Conservation (phyloP, 2,888 invertebrate species). For the Labia minor region DNA sequence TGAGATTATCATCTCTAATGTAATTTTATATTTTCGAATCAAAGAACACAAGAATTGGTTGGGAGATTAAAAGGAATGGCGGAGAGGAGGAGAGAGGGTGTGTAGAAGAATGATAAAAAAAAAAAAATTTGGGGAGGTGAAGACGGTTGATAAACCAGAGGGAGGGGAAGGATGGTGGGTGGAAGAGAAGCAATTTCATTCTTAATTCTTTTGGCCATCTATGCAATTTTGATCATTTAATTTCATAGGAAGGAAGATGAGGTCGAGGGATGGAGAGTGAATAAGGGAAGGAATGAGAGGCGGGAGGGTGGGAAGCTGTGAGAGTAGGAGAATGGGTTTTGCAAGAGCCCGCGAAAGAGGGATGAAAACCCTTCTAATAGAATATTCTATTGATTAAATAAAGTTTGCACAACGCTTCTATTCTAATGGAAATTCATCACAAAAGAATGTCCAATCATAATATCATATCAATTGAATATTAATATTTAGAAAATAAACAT, state of each 20-base stretch:
- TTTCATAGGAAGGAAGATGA: background rate
- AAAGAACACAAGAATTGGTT: conserved; percentile 13
- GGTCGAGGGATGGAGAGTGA: background rate
- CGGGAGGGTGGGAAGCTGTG: no score
- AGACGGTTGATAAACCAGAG: background rate
- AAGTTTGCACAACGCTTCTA: conserved; percentile 8
- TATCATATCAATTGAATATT: conserved; percentile 13
- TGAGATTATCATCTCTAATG: background rate
- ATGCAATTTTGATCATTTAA: conserved; percentile 13
- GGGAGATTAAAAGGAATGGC: background rate
- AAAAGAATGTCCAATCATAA: conserved; percentile 5
- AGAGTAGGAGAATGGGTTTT: no score
- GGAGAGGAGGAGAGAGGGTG: background rate
- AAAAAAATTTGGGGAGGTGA: no score
- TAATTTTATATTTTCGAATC: conserved; percentile 7
- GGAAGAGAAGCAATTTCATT: background rate
- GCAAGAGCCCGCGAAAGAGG: no score
- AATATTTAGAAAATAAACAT: conserved; percentile 7
- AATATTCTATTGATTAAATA: conserved; percentile 13
- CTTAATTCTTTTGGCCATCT: conserved; percentile 13
- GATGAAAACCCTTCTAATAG: conserved; percentile 13
- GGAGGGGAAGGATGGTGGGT: background rate
- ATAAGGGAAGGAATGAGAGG: no score
- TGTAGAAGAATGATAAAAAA: no score
- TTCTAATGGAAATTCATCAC: conserved; percentile 13